phyloP scores from a whole-genome alignment of 2,797 vertebrate genomes.

The Aldrovandia affinis region DNA sequence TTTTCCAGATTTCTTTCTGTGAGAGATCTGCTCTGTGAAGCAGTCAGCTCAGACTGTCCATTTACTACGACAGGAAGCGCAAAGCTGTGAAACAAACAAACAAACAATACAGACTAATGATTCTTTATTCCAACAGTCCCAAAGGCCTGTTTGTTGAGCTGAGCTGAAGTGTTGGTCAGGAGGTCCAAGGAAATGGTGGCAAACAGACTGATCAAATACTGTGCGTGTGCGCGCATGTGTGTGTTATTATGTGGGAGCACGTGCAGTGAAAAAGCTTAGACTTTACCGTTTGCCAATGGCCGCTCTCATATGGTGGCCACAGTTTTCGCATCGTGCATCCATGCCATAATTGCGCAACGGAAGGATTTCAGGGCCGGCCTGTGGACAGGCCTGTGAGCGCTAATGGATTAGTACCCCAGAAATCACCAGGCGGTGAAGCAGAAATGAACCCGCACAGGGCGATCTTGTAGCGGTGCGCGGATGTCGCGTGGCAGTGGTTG shows the following conservation, averaged over 20 bases:
- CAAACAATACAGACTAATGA: neutral
- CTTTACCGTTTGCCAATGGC: neutral
- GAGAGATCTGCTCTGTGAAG: neutral
- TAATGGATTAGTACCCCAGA: neutral
- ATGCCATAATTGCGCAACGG: neutral
- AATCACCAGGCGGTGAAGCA: neutral
- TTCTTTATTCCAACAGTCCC: neutral
- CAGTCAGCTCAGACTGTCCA: neutral
- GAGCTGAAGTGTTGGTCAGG: neutral
- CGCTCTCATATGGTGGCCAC: neutral
- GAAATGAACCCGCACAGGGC: neutral
- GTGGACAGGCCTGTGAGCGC: neutral
- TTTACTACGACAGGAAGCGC: neutral
- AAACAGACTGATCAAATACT: neutral
- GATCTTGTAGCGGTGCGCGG: neutral
- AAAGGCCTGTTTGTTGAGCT: neutral
- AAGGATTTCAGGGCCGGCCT: neutral
- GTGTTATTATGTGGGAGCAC: conserved; percentile 13
- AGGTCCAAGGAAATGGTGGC: neutral
- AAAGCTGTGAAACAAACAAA: neutral
- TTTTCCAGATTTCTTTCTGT: neutral
- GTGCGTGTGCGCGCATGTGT: conserved; percentile 43
- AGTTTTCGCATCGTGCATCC: neutral
- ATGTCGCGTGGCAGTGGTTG: neutral
- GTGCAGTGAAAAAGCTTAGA: conserved; percentile 12